Conservation (phyloP, 2,113 vertebrate genomes). For the Platysteira castanea region DNA sequence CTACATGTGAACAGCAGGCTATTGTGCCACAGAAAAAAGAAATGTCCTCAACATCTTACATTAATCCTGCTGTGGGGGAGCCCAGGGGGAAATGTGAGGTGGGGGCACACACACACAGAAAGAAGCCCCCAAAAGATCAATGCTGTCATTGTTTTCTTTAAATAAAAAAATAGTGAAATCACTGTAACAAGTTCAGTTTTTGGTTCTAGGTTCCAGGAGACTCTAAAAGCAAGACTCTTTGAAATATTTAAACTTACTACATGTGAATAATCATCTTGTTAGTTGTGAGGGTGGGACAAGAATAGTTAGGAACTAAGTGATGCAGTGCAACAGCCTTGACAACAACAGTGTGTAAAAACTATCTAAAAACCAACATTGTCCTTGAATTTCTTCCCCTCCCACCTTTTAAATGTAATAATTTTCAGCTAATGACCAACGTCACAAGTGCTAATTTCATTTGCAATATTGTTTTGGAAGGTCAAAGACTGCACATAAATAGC, state of each 20-base stretch:
- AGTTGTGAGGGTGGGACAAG: neutral
- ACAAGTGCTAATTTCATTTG: neutral
- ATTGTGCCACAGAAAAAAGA: conserved; percentile 55
- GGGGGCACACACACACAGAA: too few species aligned
- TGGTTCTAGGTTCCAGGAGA: neutral
- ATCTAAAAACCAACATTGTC: neutral
- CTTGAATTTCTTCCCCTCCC: neutral
- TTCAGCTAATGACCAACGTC: neutral
- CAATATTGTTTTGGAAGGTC: neutral
- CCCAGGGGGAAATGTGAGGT: neutral
- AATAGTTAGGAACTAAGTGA: neutral
- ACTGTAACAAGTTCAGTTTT: neutral
- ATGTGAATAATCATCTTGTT: neutral
- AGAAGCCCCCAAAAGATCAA: neutral
- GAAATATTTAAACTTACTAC: neutral
- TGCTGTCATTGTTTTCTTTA: neutral
- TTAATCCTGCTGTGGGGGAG: neutral
- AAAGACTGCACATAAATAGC: neutral
- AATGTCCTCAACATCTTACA: neutral
- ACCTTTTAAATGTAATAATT: neutral
- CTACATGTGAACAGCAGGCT: conserved; percentile 50
- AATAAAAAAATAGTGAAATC: neutral
- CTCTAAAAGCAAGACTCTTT: neutral
- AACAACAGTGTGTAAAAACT: neutral
- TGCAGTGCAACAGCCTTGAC: neutral